Base-by-base conservation (phyloP, 1,140 invertebrate species). In the Drusus annulatus region DNA sequence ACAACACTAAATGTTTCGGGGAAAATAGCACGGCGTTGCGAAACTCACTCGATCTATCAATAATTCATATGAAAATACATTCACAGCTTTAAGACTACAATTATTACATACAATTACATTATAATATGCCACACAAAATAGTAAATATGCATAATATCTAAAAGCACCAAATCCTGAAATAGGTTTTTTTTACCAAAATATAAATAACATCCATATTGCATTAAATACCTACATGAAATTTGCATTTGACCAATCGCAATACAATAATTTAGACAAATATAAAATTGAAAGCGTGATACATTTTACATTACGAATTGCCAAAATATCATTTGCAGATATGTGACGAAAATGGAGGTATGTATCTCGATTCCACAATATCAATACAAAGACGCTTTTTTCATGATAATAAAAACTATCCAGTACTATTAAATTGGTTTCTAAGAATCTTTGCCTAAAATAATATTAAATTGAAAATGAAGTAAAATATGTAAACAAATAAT, bases 81-180 rank as follows among this genome's bases (percentile, higher is more conserved):
- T 65, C 13, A 45, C 36, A 45, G 36, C 36, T 45, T 0, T 45
- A 45, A 36, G 31, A 36, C 31, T 45, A 36, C 8, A 45, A 45
- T 45, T 13, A 45, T 45, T 36, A 45, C 36, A 62, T 74, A 60
- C 36, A 62, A 80, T 74, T 80, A 81, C 58, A 81, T 75, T 77
- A 73, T 77, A 81, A 77, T 81, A 81, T 81, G 80, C 80, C 80
- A 81, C 80, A 71, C 50, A 71, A 71, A 71, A 71, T 77, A 73
- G 75, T 77, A 77, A 80, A 80, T 36, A 23, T n/a, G 52, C 3
- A 19, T 74, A 74, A 75, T 75, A 75, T 58, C 25, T 75, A 75
- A 58, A 75, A 75, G 73, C 73, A 75, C 73, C 73, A 50, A 75
- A 31, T 31, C 23, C 3, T 75, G 51, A 45, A 71, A 71, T 25